Evolutionary conservation across 1,140 invertebrate genomes (phyloP), one percentile per base, ranked within the genome.

Genomic region (Drosophila yakuba): DNA sequence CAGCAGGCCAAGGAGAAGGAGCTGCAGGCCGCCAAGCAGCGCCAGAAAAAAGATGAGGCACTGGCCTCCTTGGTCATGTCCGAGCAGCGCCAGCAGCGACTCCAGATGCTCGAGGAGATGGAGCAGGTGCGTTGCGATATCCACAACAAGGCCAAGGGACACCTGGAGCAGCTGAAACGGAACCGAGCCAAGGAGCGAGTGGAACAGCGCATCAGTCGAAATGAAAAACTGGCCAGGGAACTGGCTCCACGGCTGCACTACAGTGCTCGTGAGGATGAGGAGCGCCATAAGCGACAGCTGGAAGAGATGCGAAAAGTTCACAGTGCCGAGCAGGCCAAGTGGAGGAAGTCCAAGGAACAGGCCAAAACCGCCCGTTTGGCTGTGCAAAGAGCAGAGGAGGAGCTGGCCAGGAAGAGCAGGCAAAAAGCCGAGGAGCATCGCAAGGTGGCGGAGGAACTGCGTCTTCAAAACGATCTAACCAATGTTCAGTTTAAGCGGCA

Each of bases 51-150:
- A 4, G 74, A 78, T 25, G 81, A 85, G 25, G 91, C 90, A 0
- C 35, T 89, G 12, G 91, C 90, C n/a, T 84, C 91, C 0, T 51
- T 92, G 63, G 77, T 45, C 47, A 89, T 91, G 78, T 62, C 74
- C 0, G 71, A 92, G 39, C 81, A 91, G 45, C 57, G 75, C 0
- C 73, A 78, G 12, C 43, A 84, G 62, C 76, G 90, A 2, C 68
- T 77, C 5, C 63, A 69, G 12, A 79, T 90, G 74, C 57, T 80
- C 3, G 83, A 91, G 48, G 74, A 80, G 36, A 74, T 91, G 28
- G 90, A 91, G 47, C 73, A 79, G 52, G 64, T 61, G 4, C 47
- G 83, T 54, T 91, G 86, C 41, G 79, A 81, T 17, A 55, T 85
- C 14, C 91, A 91, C 51, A 91, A 90, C 58, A 43, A 73, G 23